These are phyloP conservation scores for Melanophora roralis DNA, from an alignment of 2,888 invertebrate species.

Conservation along the genomic window DNA sequence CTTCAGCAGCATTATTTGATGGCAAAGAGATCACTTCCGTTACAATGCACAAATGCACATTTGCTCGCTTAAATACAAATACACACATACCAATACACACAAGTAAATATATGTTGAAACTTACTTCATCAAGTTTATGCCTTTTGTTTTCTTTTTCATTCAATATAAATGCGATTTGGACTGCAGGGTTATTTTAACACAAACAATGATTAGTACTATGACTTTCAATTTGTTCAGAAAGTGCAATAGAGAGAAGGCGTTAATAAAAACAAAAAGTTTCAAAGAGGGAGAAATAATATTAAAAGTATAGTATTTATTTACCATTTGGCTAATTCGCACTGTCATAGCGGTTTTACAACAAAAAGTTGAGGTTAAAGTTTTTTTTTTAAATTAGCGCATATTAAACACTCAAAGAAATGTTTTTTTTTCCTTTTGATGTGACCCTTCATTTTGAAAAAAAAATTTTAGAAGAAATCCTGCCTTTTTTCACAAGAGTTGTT, in stretches of 20 bases:
- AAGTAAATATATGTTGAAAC: background rate
- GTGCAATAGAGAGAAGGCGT: background rate
- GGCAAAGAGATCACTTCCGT: conserved; percentile 57
- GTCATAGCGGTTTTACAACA: conserved; percentile 72
- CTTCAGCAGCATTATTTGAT: conserved; percentile 26
- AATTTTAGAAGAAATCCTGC: background rate
- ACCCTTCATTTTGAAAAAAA: background rate
- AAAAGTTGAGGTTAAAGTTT: conserved; percentile 62
- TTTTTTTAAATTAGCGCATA: conserved; percentile 21
- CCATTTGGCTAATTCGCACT: conserved; percentile 75
- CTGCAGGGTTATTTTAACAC: conserved; percentile 50
- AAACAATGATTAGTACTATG: conserved; percentile 39
- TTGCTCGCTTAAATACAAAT: background rate
- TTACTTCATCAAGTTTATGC: conserved; percentile 27
- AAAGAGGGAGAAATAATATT: background rate
- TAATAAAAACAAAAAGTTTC: background rate
- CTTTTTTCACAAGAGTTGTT: background rate
- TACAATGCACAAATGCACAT: conserved; percentile 39
- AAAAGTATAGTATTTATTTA: conserved; percentile 69
- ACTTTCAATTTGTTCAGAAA: conserved; percentile 13
- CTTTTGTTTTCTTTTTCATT: background rate
- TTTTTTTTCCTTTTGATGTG: conserved; percentile 6
- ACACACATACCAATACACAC: background rate
- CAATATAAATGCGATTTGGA: conserved; percentile 36
- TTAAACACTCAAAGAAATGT: background rate